Evolutionary conservation across 2,888 invertebrate genomes (phyloP).

Genomic region (Nephrocerus scutellatus): DNA sequence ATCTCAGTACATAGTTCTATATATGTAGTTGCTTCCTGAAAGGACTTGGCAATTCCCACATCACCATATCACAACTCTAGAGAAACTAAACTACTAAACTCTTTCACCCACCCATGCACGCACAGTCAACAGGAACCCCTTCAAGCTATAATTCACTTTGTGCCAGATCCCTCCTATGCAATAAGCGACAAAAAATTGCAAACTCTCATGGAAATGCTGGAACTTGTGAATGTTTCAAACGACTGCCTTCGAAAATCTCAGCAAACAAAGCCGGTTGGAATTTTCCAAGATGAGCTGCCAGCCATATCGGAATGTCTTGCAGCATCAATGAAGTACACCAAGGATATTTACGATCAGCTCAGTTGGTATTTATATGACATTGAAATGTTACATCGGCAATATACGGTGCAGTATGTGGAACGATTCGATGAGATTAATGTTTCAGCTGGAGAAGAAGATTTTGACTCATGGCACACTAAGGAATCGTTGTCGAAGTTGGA

Average conservation of each 20-base stretch:
- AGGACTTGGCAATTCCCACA: too few relatives aligned
- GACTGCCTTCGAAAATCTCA: slow-evolving; percentile 25
- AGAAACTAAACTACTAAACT: too few relatives aligned
- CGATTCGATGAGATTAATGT: slow-evolving; percentile 32
- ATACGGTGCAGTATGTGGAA: slow-evolving; percentile 29
- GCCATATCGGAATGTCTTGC: slow-evolving; percentile 35
- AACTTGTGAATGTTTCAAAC: slow-evolving; percentile 23
- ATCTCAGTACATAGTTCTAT: too few relatives aligned
- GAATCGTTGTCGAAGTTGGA: slow-evolving; percentile 27
- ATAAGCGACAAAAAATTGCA: too few relatives aligned
- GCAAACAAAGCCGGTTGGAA: slow-evolving; percentile 31
- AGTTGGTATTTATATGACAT: slow-evolving; percentile 36
- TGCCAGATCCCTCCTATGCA: slow-evolving; percentile 35
- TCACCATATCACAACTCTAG: too few relatives aligned
- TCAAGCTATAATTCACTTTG: slow-evolving; percentile 34
- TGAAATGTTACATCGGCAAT: slow-evolving; percentile 33
- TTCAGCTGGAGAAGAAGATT: slow-evolving; percentile 12
- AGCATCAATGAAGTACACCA: slow-evolving; percentile 19
- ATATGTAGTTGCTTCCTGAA: too few relatives aligned
- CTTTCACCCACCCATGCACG: too few relatives aligned
- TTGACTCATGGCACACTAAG: slow-evolving; percentile 13
- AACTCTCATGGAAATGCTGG: slow-evolving; percentile 24
- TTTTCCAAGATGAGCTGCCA: slow-evolving; percentile 33
- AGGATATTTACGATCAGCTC: slow-evolving; percentile 34
- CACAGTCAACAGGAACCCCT: slow-evolving; percentile 27